Evolutionary conservation across 2,888 invertebrate genomes (phyloP).

Genomic region (Tiphia femorata): DNA sequence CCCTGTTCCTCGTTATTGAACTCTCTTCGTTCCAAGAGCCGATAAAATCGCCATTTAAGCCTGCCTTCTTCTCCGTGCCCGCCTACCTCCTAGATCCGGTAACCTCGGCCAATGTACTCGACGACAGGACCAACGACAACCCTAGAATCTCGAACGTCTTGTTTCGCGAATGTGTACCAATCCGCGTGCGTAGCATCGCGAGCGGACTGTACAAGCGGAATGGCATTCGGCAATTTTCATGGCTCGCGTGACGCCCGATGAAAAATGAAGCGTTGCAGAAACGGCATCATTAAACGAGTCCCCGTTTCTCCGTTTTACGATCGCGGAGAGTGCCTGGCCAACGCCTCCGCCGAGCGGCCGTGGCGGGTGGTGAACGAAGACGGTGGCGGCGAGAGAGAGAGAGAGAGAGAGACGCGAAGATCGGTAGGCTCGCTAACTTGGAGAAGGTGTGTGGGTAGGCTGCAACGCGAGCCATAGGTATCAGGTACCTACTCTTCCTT

Average conservation of each 20-base stretch:
- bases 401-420: constrained; percentile 2
- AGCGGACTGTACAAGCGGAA: neutral
- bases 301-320: constrained; percentile 32
- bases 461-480: neutral
- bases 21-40: too few relatives aligned
- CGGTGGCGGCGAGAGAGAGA: too few relatives aligned
- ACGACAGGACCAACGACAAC: too few relatives aligned
- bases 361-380: constrained; percentile 2
- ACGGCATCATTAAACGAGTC: constrained; percentile 32
- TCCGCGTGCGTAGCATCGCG: neutral
- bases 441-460: neutral
- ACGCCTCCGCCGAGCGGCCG: neutral
- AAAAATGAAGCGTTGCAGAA: constrained; percentile 37
- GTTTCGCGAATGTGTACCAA: neutral
- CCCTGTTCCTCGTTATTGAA: too few relatives aligned
- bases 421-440: too few relatives aligned
- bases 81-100: too few relatives aligned
- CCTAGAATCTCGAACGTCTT: too few relatives aligned
- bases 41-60: too few relatives aligned
- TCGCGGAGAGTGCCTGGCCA: neutral
- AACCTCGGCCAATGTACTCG: too few relatives aligned
- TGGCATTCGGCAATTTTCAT: constrained; percentile 31
- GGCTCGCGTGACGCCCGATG: constrained; percentile 31
- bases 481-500: too few relatives aligned
- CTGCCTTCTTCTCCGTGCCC: too few relatives aligned